Evolutionary conservation across 2,797 vertebrate species (phyloP).

Genomic region (Eleutherodactylus coqui): DNA sequence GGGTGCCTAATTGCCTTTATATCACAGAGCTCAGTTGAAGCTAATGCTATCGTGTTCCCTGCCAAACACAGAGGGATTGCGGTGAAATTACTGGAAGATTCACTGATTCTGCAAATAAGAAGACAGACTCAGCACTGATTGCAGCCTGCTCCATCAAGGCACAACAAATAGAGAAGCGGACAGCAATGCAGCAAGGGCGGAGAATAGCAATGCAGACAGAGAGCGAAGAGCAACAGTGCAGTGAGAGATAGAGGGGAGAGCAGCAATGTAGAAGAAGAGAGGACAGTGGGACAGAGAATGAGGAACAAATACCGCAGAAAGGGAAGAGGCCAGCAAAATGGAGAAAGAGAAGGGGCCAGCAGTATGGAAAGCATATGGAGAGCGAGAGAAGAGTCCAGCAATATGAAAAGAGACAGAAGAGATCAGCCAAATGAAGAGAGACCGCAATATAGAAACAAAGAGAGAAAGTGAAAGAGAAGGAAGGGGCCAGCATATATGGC

Average conservation of each 20-base stretch:
- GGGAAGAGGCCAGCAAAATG: neutral
- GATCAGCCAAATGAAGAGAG: neutral
- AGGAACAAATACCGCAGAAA: neutral
- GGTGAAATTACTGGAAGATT: neutral
- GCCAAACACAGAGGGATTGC: constrained; percentile 2
- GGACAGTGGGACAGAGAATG: too few relatives aligned
- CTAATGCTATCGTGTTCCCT: neutral
- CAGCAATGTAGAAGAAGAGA: neutral
- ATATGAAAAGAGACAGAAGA: too few relatives aligned
- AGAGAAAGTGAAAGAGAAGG: neutral
- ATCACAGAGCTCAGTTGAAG: neutral
- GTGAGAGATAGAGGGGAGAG: neutral
- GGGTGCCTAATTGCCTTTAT: neutral
- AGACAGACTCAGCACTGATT: constrained; percentile 14
- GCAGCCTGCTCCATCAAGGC: neutral
- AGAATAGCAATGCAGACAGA: neutral
- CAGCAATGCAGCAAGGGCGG: neutral
- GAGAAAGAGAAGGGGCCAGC: neutral
- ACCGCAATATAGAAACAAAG: too few relatives aligned
- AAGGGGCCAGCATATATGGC: neutral
- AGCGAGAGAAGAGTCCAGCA: neutral
- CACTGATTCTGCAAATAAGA: constrained; percentile 1
- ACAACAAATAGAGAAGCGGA: neutral
- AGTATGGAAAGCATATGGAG: neutral
- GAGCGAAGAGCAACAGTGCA: neutral